These are phyloP conservation scores for Mohoua ochrocephala DNA, from an alignment of 2,113 vertebrate species.

Conservation along the genomic window DNA sequence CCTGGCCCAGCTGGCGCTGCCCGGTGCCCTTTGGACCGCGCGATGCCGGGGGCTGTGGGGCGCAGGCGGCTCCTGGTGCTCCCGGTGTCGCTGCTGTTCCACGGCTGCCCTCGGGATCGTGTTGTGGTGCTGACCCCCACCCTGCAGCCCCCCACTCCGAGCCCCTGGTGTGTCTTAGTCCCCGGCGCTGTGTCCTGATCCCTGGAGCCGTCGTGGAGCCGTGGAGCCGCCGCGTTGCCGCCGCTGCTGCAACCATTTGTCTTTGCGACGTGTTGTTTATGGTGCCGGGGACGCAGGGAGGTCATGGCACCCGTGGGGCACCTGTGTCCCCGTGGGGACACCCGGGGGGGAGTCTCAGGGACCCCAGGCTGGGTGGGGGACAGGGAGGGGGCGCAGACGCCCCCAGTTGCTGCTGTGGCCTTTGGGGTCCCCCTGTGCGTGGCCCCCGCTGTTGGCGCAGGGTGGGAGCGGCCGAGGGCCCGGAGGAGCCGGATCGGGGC, in stretches of 20 bases:
- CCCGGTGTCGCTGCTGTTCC: accelerated
- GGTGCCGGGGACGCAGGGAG: not conserved
- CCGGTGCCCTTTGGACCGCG: accelerated
- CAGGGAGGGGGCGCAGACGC: not conserved
- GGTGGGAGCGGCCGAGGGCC: not conserved
- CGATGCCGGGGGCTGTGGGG: accelerated
- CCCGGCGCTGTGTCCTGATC: not conserved
- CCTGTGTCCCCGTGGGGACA: not conserved
- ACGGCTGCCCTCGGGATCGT: accelerated
- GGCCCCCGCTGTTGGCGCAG: not conserved
- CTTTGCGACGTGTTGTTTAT: not conserved
- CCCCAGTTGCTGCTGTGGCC: not conserved
- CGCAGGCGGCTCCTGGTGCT: not conserved
- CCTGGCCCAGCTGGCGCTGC: not conserved
- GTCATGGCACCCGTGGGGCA: not conserved
- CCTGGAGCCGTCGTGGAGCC: not conserved
- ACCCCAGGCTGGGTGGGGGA: not conserved
- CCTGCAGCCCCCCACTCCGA: not conserved
- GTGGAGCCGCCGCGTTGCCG: not conserved
- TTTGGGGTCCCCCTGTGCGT: not conserved
- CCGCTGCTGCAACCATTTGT: not conserved
- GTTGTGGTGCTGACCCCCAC: accelerated
- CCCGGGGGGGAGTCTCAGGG: not conserved
- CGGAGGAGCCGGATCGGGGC: accelerated
- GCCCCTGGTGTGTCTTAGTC: accelerated